A percentile compares a stretch with the other conserved stretches of the same genome.
Conservation (phyloP, 1,140 invertebrate genomes). For the Penaeus indicus region DNA sequence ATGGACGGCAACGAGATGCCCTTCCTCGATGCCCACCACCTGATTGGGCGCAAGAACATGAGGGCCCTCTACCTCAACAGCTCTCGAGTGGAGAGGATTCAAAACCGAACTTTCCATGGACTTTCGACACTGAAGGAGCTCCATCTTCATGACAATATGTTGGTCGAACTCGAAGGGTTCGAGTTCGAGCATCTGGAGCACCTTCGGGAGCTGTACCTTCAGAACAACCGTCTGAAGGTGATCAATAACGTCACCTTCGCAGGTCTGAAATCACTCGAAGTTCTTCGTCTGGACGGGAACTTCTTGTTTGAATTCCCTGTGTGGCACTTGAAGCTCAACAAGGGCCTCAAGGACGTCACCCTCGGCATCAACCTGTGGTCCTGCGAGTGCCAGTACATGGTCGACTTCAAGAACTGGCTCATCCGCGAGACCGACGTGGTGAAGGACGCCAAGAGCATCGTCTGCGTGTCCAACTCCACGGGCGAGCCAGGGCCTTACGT, state of each 20-base stretch:
- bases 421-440: conserved; percentile 75
- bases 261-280: conserved; percentile 82
- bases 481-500: conserved; percentile 80
- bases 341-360: conserved; percentile 79
- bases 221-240: conserved; percentile 84
- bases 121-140: conserved; percentile 84
- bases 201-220: conserved; percentile 86
- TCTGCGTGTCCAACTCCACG: conserved; percentile 76
- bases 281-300: conserved; percentile 88
- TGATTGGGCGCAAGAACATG: conserved; percentile 93
- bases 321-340: conserved; percentile 84
- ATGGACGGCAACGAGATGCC: conserved; percentile 90
- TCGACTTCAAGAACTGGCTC: conserved; percentile 87
- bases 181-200: conserved; percentile 89
- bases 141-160: conserved; percentile 87
- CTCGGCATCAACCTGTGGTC: conserved; percentile 88
- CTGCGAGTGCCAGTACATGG: conserved; percentile 90
- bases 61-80: conserved; percentile 86
- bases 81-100: conserved; percentile 86
- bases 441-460: conserved; percentile 72
- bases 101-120: conserved; percentile 93
- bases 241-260: conserved; percentile 87
- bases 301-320: conserved; percentile 84
- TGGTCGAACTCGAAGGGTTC: conserved; percentile 85
- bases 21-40: conserved; percentile 87